Evolutionary conservation across 2,797 vertebrate species (phyloP), one percentile per base, ranked within the genome.

Genomic region (Phataginus tricuspis): DNA sequence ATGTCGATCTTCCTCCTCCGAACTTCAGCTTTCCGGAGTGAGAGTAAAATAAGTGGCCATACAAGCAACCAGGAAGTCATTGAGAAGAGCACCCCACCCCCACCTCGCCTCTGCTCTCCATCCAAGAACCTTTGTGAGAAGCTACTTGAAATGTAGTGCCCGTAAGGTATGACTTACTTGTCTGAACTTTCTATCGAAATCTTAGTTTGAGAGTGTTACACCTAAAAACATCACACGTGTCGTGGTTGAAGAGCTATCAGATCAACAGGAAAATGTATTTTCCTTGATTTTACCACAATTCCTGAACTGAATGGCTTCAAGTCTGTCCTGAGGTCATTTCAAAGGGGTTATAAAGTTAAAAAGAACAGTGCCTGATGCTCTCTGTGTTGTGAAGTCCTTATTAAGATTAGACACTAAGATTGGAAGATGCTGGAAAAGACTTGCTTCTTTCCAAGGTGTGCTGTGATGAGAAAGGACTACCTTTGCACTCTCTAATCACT

Each of bases 391-490:
- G 16, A 2, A 77, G 29, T 75, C 42, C 31, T 82, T 88, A 69
- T 23, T 72, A 37, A 90, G 68, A 74, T 83, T 61, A 57, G n/a
- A 15, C 2, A 45, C n/a, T 12, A 94, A 63, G 16, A 96, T 79
- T 49, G 45, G 27, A 91, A 95, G 39, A 78, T 5, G 4, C 61
- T 66, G 66, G 29, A 87, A 89, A 93, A 93, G 55, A 69, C 88
- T 59, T 96, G 15, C 79, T 97, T 97, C 80, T 95, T 97, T 96
- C 97, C 79, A 96, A 97, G 88, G 80, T 86, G 93, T 95, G 83
- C 86, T 74, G 4, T 82, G 89, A 49, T 94, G 42, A 85, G 31
- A 98, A 93, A 97, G 89, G 79, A 93, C 87, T 4, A 49, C 55
- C 90, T 95, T 95, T 93, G 37, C 63, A 68, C 31, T 75, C 95